These are phyloP conservation scores for Xanthia togata DNA, from an alignment of 2,888 invertebrate genomes.

Conservation along the genomic window DNA sequence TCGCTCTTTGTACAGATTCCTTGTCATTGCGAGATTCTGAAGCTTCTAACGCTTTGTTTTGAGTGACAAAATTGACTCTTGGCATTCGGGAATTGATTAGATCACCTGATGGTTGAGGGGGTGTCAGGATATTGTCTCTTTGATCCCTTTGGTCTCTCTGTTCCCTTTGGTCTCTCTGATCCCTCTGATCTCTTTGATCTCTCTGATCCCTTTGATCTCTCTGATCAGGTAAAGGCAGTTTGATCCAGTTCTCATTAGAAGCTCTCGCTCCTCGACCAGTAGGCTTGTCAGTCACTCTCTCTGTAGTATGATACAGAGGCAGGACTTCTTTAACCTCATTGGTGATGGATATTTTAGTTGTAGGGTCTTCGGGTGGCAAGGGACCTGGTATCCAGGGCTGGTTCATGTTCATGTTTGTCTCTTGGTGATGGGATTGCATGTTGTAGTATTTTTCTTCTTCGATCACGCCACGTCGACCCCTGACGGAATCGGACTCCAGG, in stretches of 20 bases:
- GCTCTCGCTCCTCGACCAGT: slow-evolving; percentile 91
- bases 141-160: slow-evolving; percentile 67
- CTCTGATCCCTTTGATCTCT: slow-evolving; percentile 62
- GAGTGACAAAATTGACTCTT: slow-evolving; percentile 92
- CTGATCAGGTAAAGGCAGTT: slow-evolving; percentile 88
- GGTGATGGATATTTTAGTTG: slow-evolving; percentile 84
- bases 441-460: slow-evolving; percentile 88
- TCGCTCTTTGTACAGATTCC: slow-evolving; percentile 85
- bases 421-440: slow-evolving; percentile 77
- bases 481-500: slow-evolving; percentile 73
- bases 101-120: slow-evolving; percentile 89
- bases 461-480: slow-evolving; percentile 86
- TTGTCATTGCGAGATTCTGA: slow-evolving; percentile 89
- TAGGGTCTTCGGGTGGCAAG: slow-evolving; percentile 82
- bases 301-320: slow-evolving; percentile 83
- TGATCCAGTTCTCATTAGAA: slow-evolving; percentile 91
- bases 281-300: slow-evolving; percentile 87
- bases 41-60: slow-evolving; percentile 89
- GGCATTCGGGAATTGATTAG: slow-evolving; percentile 91
- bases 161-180: slow-evolving; percentile 63
- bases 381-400: slow-evolving; percentile 86
- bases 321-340: slow-evolving; percentile 80
- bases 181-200: slow-evolving; percentile 60
- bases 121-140: slow-evolving; percentile 86
- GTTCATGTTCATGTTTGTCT: slow-evolving; percentile 73